A percentile compares a stretch with the other conserved stretches of the same genome.
These are phyloP conservation scores for Melanotaenia duboulayi DNA, from an alignment of 2,113 vertebrate genomes.

Conservation along the genomic window DNA sequence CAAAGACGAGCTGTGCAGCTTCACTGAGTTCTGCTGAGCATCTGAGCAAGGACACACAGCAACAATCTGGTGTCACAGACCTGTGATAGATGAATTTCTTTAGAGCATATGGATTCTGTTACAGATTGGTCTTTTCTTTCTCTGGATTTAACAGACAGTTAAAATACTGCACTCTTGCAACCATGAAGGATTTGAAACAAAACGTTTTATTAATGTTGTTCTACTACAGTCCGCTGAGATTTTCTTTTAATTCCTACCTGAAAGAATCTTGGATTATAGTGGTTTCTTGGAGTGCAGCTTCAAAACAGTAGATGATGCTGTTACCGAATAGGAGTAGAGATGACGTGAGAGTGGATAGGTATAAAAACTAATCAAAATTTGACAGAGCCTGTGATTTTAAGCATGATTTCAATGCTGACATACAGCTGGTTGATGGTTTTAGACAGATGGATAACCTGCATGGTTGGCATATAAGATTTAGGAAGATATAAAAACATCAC, in stretches of 20 bases:
- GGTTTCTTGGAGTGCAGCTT: slow-evolving; percentile 11
- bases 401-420: slow-evolving; percentile 32
- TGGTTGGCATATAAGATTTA: slow-evolving; percentile 31
- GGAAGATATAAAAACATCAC: background rate
- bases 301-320: slow-evolving; percentile 34
- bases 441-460: slow-evolving; percentile 26
- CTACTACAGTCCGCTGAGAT: slow-evolving; percentile 9
- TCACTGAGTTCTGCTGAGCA: slow-evolving; percentile 20
- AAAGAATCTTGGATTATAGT: slow-evolving; percentile 12
- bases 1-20: slow-evolving; percentile 7
- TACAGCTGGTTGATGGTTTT: slow-evolving; percentile 32
- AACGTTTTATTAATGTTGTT: slow-evolving; percentile 16
- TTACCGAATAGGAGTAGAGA: slow-evolving; percentile 11
- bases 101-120: background rate
- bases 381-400: slow-evolving; percentile 21
- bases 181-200: background rate
- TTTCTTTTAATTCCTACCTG: slow-evolving; percentile 7
- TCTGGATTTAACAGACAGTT: background rate
- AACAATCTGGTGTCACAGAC: background rate
- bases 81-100: slow-evolving; percentile 4
- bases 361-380: slow-evolving; percentile 3
- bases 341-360: slow-evolving; percentile 22
- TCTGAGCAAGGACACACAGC: slow-evolving; percentile 31
- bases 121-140: slow-evolving; percentile 22
- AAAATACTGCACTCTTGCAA: background rate